Evolutionary conservation across 2,888 invertebrate species (phyloP).

Genomic region (Aspidiotus rigidus): DNA sequence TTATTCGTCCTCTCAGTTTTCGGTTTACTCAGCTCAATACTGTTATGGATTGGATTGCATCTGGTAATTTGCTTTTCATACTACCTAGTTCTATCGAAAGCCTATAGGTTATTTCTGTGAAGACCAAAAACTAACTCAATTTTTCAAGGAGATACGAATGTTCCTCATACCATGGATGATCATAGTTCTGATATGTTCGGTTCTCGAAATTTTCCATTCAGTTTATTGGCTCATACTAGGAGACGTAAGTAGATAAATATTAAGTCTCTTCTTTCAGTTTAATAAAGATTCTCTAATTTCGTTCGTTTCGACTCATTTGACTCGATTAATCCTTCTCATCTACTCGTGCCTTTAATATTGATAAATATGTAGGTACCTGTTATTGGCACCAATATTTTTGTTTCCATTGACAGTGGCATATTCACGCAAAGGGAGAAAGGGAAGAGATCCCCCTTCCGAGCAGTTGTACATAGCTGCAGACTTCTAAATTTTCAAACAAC

Average conservation of each 20-base stretch:
- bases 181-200: conserved; percentile 54
- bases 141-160: conserved; percentile 55
- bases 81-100: conserved; percentile 5
- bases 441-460: no score
- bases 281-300: no score
- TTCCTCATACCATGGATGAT: conserved; percentile 67
- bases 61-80: conserved; percentile 32
- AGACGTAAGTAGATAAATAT: conserved; percentile 49
- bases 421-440: no score
- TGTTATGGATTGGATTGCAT: conserved; percentile 25
- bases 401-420: no score
- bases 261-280: conserved; percentile 9
- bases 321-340: no score
- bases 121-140: not conserved
- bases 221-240: conserved; percentile 56
- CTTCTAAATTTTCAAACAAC: no score
- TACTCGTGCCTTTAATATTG: no score
- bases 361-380: no score
- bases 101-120: conserved; percentile 40
- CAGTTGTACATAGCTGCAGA: no score
- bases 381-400: no score
- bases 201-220: conserved; percentile 58
- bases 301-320: no score
- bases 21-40: conserved; percentile 27
- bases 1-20: conserved; percentile 21